Evolutionary conservation across 1,140 invertebrate species (phyloP).

Genomic region (Monochamus saltuarius): DNA sequence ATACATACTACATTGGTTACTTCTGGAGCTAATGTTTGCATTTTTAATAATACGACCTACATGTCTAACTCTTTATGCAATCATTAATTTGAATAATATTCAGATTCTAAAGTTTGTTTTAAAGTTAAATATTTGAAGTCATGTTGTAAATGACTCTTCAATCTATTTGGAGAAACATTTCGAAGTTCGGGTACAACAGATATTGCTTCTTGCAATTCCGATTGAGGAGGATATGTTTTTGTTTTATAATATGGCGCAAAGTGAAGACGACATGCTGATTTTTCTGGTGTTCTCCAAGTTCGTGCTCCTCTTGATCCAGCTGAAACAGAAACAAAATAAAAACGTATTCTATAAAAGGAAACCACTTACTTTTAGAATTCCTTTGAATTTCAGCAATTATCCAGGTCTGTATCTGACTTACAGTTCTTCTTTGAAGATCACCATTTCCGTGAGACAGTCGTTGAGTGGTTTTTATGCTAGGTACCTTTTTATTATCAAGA

Average conservation of each 20-base stretch:
- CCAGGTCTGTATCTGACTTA: conserved; percentile 1
- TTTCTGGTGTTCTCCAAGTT: background rate
- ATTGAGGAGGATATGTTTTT: background rate
- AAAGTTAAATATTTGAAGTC: conserved; percentile 1
- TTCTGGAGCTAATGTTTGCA: too few species aligned
- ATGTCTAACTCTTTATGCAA: too few species aligned
- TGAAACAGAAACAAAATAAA: too few species aligned
- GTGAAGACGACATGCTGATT: background rate
- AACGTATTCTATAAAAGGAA: too few species aligned
- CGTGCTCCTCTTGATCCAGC: too few species aligned
- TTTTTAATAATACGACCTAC: too few species aligned
- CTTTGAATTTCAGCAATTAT: background rate
- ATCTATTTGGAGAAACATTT: background rate
- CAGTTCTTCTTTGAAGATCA: background rate
- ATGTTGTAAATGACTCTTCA: conserved; percentile 4
- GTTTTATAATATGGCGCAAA: background rate
- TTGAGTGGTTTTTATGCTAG: conserved; percentile 2
- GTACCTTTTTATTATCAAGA: background rate
- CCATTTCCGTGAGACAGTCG: background rate
- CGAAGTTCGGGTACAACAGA: background rate
- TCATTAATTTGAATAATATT: too few species aligned
- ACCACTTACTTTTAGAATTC: too few species aligned
- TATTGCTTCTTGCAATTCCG: background rate
- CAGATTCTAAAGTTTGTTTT: too few species aligned
- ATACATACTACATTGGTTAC: too few species aligned